Conservation (phyloP, 2,888 invertebrate genomes). For the Helleia helle region DNA sequence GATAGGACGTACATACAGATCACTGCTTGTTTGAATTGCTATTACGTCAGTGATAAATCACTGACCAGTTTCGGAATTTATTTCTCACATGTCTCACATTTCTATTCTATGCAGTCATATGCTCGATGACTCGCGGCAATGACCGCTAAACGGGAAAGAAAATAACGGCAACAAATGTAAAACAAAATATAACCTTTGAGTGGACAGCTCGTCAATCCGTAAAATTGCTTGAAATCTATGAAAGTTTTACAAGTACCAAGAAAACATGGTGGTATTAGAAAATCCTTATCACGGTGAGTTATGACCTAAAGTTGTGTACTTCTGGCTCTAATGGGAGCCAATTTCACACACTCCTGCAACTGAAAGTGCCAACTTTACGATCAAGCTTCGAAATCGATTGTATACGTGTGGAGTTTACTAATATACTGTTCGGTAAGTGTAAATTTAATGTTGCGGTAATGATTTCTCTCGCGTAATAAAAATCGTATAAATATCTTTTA, state of each 20-base stretch:
- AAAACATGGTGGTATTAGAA: conserved; percentile 1
- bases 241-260: not conserved
- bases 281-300: conserved; percentile 6
- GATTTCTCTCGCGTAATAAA: conserved; percentile 11
- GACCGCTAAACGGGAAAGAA: too few species aligned
- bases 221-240: too few species aligned
- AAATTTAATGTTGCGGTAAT: conserved; percentile 13
- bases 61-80: too few species aligned
- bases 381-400: conserved; percentile 38
- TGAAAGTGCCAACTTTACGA: conserved; percentile 43
- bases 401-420: conserved; percentile 30
- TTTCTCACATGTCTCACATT: too few species aligned
- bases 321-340: conserved; percentile 5
- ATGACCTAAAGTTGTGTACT: conserved; percentile 8
- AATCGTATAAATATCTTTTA: conserved; percentile 4
- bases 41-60: too few species aligned
- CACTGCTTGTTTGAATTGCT: too few species aligned
- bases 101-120: too few species aligned
- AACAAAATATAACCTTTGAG: too few species aligned
- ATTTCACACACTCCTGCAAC: conserved; percentile 32
- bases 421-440: conserved; percentile 8
- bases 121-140: too few species aligned
- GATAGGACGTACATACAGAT: too few species aligned
- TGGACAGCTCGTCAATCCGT: too few species aligned
- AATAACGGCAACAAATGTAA: too few species aligned